phyloP scores from a whole-genome alignment of 1,140 invertebrate species.

The Hylaeus volcanicus region DNA sequence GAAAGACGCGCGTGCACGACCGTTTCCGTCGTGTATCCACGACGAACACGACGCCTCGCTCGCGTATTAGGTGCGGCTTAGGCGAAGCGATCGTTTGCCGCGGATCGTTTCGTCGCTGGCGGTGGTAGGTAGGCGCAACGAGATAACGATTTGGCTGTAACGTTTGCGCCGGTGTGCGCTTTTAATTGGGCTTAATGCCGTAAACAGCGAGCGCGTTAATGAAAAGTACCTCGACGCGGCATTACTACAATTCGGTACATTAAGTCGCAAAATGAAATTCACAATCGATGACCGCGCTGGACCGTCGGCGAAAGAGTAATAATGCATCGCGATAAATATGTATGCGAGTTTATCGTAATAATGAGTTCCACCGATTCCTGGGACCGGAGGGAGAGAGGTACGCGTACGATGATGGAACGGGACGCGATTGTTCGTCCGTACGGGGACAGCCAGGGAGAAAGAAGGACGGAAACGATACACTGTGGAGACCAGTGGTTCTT shows the following conservation, averaged over 20 bases:
- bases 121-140: slow-evolving; percentile 47
- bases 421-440: slow-evolving; percentile 26
- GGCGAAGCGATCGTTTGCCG: slow-evolving; percentile 3
- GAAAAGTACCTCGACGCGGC: slow-evolving; percentile 74
- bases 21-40: background rate
- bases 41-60: background rate
- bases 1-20: background rate
- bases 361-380: slow-evolving; percentile 75
- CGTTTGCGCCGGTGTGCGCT: slow-evolving; percentile 66
- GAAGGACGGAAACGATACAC: background rate
- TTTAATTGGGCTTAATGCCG: slow-evolving; percentile 78
- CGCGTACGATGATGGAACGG: slow-evolving; percentile 19
- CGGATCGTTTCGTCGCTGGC: slow-evolving; percentile 26
- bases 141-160: slow-evolving; percentile 72
- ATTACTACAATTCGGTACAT: slow-evolving; percentile 78
- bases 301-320: slow-evolving; percentile 73
- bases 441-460: background rate
- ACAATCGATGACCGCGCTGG: slow-evolving; percentile 74
- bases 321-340: slow-evolving; percentile 75
- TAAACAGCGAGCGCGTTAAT: slow-evolving; percentile 74
- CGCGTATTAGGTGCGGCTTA: background rate
- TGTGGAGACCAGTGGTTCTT: no score
- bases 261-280: slow-evolving; percentile 79
- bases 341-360: slow-evolving; percentile 76
- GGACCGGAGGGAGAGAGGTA: slow-evolving; percentile 9